These are phyloP conservation scores for Hemicrepidius hirtus DNA, from an alignment of 2,888 invertebrate species.

Conservation along the genomic window DNA sequence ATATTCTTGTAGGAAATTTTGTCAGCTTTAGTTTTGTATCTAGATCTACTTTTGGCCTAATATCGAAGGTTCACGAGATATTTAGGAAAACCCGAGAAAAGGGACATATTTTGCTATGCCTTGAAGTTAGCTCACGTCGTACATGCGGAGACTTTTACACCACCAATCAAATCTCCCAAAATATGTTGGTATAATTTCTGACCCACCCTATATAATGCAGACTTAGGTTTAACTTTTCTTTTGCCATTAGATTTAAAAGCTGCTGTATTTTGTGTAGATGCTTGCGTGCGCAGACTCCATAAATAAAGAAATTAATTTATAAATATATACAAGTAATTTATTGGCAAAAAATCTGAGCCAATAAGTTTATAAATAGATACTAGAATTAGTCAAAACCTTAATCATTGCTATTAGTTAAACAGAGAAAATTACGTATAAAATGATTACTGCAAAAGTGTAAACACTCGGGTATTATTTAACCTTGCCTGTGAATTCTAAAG, in stretches of 20 bases:
- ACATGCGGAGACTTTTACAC: no score
- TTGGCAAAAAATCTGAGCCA: slow-evolving; percentile 25
- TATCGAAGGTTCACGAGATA: no score
- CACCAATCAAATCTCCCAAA: no score
- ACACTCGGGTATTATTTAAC: not conserved
- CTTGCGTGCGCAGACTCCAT: slow-evolving; percentile 18
- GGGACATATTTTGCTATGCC: no score
- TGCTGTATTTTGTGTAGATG: not conserved
- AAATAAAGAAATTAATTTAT: slow-evolving; percentile 21
- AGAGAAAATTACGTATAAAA: not conserved
- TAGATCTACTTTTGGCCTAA: no score
- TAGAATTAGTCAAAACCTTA: slow-evolving; percentile 17
- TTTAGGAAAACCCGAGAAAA: no score
- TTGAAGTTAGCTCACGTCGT: no score
- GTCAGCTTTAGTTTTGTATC: no score
- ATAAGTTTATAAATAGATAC: slow-evolving; percentile 32
- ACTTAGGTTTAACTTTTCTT: no score
- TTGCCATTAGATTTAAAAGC: not conserved
- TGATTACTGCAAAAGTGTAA: slow-evolving; percentile 3
- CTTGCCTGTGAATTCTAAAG: not conserved
- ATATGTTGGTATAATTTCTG: no score
- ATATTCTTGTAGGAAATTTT: no score
- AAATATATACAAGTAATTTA: slow-evolving; percentile 28
- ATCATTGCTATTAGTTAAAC: not conserved
- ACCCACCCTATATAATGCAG: no score